Percentiles rank a stretch among this genome's conserved stretches.
phyloP scores from a whole-genome alignment of 2,113 vertebrate species.

The Phaethornis superciliosus region DNA sequence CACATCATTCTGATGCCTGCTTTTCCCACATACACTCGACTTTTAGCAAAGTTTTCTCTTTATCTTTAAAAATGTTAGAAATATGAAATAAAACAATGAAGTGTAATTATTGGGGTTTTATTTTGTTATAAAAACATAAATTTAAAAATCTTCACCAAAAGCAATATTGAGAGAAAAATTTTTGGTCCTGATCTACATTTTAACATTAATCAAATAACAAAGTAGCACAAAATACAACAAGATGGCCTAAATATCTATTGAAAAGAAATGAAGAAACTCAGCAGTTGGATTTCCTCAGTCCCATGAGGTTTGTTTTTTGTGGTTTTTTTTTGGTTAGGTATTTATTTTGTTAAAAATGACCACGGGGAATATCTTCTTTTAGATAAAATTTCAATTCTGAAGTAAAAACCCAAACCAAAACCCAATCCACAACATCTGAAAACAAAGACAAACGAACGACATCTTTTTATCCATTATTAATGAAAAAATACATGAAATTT shows the following conservation, averaged over 20 bases:
- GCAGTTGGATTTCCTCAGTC: not conserved
- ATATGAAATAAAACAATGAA: not conserved
- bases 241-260: not conserved
- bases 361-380: not conserved
- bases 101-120: not conserved
- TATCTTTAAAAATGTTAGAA: not conserved
- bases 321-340: not conserved
- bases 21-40: not conserved
- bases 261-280: not conserved
- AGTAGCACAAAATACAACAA: not conserved
- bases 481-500: not conserved
- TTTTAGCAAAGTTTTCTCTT: not conserved
- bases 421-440: not conserved
- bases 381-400: not conserved
- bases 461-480: not conserved
- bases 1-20: fast-evolving
- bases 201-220: not conserved
- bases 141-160: not conserved
- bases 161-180: not conserved
- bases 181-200: not conserved
- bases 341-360: not conserved
- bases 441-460: not conserved
- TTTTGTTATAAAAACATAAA: not conserved
- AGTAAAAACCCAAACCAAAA: not conserved
- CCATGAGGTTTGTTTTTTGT: no score